These are phyloP conservation scores for Lasioglossum marginatum DNA, from an alignment of 2,888 invertebrate genomes.

Conservation along the genomic window DNA sequence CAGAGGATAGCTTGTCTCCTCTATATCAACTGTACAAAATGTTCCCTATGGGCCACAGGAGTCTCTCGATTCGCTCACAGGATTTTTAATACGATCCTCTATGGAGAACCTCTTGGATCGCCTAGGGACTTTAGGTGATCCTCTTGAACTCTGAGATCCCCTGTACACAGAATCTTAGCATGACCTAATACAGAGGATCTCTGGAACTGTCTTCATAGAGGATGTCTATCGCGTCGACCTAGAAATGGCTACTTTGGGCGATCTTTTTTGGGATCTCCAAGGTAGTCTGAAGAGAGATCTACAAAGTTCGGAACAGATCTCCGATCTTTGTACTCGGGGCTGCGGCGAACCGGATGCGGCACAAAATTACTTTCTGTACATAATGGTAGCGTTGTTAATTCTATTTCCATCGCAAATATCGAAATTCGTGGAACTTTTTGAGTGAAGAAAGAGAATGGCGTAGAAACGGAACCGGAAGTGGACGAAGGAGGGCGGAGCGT, in stretches of 20 bases:
- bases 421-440: too few relatives aligned
- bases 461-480: neutral
- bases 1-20: neutral
- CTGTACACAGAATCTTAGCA: constrained; percentile 18
- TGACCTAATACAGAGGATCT: constrained; percentile 15
- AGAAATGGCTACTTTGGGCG: neutral
- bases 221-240: neutral
- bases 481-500: constrained; percentile 25
- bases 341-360: neutral
- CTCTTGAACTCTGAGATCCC: constrained; percentile 12
- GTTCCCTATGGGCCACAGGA: neutral
- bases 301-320: neutral
- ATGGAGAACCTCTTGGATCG: neutral
- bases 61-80: neutral
- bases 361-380: constrained; percentile 2
- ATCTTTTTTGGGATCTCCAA: neutral
- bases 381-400: neutral
- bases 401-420: neutral
- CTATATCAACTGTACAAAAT: neutral
- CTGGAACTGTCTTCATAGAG: neutral
- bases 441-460: neutral
- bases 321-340: neutral
- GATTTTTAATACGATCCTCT: constrained; percentile 1
- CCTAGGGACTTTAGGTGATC: neutral
- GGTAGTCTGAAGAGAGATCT: neutral